Evolutionary conservation across 2,113 vertebrate genomes (phyloP).

Genomic region (Atrichornis clamosus): DNA sequence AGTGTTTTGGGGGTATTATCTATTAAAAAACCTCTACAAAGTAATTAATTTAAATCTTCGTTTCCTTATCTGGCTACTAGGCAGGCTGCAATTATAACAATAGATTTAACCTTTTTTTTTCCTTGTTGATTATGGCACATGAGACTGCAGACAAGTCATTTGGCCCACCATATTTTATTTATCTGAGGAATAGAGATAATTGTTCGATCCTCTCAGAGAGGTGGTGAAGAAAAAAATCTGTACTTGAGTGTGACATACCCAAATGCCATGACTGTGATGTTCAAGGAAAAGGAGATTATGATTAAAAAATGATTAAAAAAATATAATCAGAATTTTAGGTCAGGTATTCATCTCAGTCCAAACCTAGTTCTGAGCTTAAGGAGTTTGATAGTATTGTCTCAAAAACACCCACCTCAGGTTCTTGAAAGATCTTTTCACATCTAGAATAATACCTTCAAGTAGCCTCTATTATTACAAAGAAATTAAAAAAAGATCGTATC

Average conservation of each 20-base stretch:
- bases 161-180: neutral
- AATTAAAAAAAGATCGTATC: neutral
- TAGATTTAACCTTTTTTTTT: neutral
- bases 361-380: neutral
- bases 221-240: neutral
- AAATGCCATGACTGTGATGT: neutral
- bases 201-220: neutral
- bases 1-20: neutral
- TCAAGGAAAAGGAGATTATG: neutral
- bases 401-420: neutral
- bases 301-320: neutral
- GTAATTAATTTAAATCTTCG: accelerated
- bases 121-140: neutral
- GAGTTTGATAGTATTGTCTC: neutral
- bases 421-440: neutral
- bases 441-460: neutral
- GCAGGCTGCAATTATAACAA: neutral
- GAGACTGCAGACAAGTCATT: neutral
- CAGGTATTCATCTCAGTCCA: accelerated
- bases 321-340: neutral
- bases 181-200: neutral
- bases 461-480: neutral
- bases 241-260: neutral
- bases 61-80: neutral
- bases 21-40: neutral